Evolutionary conservation across 37 sponge, comb jelly and placozoan species (phyloP).

Genomic region (Geodia barretti): DNA sequence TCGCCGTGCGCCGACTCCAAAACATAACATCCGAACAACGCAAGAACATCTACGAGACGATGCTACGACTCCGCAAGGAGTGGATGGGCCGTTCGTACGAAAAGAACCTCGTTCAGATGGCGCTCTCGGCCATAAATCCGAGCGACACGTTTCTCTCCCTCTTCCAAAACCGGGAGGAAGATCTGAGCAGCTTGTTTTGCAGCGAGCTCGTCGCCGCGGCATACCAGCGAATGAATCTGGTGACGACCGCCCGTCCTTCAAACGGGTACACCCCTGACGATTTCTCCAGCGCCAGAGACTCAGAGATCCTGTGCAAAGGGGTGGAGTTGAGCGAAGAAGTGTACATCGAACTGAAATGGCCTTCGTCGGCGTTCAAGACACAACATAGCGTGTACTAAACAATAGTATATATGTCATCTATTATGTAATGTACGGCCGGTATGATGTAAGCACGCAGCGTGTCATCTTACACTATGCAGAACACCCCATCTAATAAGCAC

Average conservation of each 20-base stretch:
- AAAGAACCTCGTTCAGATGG: slow-evolving; percentile 62
- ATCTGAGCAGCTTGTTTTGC: slow-evolving; percentile 77
- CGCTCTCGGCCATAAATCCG: slow-evolving; percentile 62
- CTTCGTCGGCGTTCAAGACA: too few species aligned
- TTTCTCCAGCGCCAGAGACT: slow-evolving; percentile 54
- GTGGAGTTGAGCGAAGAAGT: slow-evolving; percentile 50
- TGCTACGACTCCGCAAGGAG: slow-evolving; percentile 60
- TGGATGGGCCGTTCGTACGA: slow-evolving; percentile 70
- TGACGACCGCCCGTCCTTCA: slow-evolving; percentile 34
- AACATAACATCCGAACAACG: slow-evolving; percentile 51
- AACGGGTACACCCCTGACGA: slow-evolving; percentile 79
- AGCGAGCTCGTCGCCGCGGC: slow-evolving; percentile 76
- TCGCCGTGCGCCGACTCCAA: slow-evolving; percentile 65
- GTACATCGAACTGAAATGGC: slow-evolving; percentile 58
- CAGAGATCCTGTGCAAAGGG: neutral
- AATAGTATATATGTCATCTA: too few species aligned
- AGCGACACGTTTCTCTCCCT: slow-evolving; percentile 60
- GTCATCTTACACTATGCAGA: too few species aligned
- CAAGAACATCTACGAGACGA: slow-evolving; percentile 36
- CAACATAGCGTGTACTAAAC: too few species aligned
- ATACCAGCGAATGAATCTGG: slow-evolving; percentile 65
- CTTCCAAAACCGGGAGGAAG: slow-evolving; percentile 67
- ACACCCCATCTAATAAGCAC: too few species aligned
- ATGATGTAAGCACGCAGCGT: too few species aligned
- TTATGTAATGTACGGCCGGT: too few species aligned